Evolutionary conservation across 2,888 invertebrate species (phyloP), one percentile per base, ranked within the genome.

Genomic region (Cynaeus angustus): DNA sequence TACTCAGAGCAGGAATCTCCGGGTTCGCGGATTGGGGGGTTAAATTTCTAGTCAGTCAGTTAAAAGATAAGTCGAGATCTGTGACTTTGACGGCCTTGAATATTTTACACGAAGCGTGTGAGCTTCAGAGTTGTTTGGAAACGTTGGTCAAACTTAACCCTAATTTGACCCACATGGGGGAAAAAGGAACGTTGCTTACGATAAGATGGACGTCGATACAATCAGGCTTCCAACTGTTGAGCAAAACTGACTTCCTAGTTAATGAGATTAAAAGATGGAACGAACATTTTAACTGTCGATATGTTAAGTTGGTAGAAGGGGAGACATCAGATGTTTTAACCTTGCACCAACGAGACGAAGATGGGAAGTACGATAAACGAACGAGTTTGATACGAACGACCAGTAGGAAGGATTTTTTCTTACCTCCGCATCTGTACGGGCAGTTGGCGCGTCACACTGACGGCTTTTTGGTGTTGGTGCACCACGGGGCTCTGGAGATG

Each of bases 101-200:
- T 74, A 92, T 94, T 66, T 87, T 98, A 45, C 95, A 97, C 80
- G 98, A 98, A 87, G 95, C 97, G n/a, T 95, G 95, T 82, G 95
- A 96, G 85, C 91, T 96, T 73, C 91, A 92, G 81, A 94, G 94
- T 79, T 88, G 88, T 83, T 64, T 96, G 58, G 92, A 94, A 76
- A 91, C 93, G 73, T 86, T 97, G 74, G 91, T 95, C 73, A 89
- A 90, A 58, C 86, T 94, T 79, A 90, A 92, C 79, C 94, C 94
- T 9, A 87, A 89, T 50, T 85, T 94, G 0, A 84, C 87, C 72
- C 89, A 90, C 71, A 86, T 93, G 8, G 94, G 95, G 3, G 94
- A 95, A 83, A 89, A 91, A 61, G 96, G 95, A 0, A 90, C 92
- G 67, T 85, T 96, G 68, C 84, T 97, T 43, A 89, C 94, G 84